Evolutionary conservation across 1,140 invertebrate genomes (phyloP).

Genomic region (Heliconius eleuchia): DNA sequence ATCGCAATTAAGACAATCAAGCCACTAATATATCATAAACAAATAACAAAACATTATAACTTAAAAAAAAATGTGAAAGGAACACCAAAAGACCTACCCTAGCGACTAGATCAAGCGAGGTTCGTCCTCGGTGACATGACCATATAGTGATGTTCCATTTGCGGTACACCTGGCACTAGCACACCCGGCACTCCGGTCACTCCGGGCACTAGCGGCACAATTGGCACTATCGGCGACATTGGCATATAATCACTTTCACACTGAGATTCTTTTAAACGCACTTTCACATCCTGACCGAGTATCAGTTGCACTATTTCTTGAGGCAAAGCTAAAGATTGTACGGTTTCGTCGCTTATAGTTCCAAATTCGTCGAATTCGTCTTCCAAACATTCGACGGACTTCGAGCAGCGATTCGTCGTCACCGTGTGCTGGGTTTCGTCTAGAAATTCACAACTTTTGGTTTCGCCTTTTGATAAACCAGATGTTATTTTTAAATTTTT

Average conservation of each 20-base stretch:
- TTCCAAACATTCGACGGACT: constrained; percentile 69
- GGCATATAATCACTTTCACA: constrained; percentile 63
- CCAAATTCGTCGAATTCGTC: constrained; percentile 52
- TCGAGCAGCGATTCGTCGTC: constrained; percentile 54
- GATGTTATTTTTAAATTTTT: constrained; percentile 57
- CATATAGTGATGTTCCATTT: constrained; percentile 65
- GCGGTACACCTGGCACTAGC: constrained; percentile 28
- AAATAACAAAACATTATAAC: not conserved
- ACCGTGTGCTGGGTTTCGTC: constrained; percentile 59
- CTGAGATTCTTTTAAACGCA: constrained; percentile 45
- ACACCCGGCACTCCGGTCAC: constrained; percentile 7
- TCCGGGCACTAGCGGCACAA: constrained; percentile 30
- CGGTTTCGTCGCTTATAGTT: constrained; percentile 11
- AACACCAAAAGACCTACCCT: constrained; percentile 11
- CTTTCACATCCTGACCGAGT: constrained; percentile 51
- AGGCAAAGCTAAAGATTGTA: constrained; percentile 35
- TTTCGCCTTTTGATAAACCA: constrained; percentile 56
- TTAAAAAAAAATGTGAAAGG: not conserved
- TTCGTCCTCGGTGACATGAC: constrained; percentile 69
- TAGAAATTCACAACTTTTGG: constrained; percentile 68
- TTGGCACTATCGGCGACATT: constrained; percentile 62
- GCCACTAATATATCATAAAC: not conserved
- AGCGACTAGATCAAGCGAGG: constrained; percentile 53
- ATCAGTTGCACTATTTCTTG: constrained; percentile 69
- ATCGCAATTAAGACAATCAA: constrained; percentile 12